These are phyloP conservation scores for Cephus sareptanus DNA, from an alignment of 2,888 invertebrate genomes.

Conservation along the genomic window DNA sequence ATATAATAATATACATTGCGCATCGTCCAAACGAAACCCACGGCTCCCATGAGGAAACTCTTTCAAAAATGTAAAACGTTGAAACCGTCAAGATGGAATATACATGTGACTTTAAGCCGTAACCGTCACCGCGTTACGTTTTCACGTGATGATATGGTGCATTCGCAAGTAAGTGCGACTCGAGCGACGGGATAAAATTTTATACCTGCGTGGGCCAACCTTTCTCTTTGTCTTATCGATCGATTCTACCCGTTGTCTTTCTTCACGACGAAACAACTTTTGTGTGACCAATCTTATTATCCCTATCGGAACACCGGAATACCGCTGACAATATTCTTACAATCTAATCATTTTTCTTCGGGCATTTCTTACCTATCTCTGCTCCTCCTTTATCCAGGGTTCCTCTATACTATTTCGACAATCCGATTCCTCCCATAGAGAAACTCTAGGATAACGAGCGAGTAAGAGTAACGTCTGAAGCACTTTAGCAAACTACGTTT, in stretches of 20 bases:
- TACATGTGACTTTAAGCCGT: background rate
- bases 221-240: slow-evolving; percentile 21
- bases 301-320: background rate
- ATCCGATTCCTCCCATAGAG: background rate
- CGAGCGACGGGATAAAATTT: background rate
- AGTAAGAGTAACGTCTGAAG: background rate
- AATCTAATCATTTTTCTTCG: background rate
- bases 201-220: background rate
- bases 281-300: slow-evolving; percentile 36
- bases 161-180: background rate
- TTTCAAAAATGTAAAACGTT: background rate
- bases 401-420: background rate
- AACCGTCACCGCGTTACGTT: background rate
- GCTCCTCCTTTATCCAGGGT: background rate
- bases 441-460: background rate
- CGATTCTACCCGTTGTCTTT: slow-evolving; percentile 22
- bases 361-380: background rate
- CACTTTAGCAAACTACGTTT: background rate
- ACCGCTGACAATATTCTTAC: background rate
- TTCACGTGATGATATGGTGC: background rate
- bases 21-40: background rate
- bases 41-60: background rate
- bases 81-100: background rate
- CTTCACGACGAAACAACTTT: slow-evolving; percentile 27
- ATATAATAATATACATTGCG: background rate